Conservation (phyloP, 2,888 invertebrate genomes). For the Plutella xylostella region DNA sequence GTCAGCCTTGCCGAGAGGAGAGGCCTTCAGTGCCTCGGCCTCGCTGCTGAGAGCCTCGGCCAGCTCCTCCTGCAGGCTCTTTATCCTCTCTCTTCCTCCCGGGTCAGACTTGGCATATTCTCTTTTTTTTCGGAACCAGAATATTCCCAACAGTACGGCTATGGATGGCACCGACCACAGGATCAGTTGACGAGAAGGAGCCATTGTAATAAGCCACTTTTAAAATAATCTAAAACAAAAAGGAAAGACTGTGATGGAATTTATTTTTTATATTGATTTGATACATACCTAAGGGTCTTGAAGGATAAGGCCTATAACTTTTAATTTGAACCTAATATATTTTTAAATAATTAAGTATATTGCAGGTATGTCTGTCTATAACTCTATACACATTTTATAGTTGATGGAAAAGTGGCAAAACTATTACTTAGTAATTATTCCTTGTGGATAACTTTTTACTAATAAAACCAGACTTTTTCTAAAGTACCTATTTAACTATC, state of each 20-base stretch:
- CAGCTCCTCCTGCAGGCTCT: slow-evolving; percentile 58
- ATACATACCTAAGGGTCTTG: too few species aligned
- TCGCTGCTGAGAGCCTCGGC: slow-evolving; percentile 57
- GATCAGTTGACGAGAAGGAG: slow-evolving; percentile 80
- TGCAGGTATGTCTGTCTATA: too few species aligned
- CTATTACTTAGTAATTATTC: too few species aligned
- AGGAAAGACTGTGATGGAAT: slow-evolving; percentile 12
- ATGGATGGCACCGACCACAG: slow-evolving; percentile 84
- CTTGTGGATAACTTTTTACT: too few species aligned
- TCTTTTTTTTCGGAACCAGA: slow-evolving; percentile 87
- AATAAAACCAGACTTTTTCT: too few species aligned
- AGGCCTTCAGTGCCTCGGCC: slow-evolving; percentile 44
- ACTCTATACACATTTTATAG: too few species aligned
- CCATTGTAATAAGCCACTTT: slow-evolving; percentile 83
- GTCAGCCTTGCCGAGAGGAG: slow-evolving; percentile 55
- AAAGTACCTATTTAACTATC: too few species aligned
- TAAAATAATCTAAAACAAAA: slow-evolving; percentile 65
- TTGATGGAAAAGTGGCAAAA: too few species aligned
- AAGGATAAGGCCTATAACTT: too few species aligned
- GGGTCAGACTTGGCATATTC: slow-evolving; percentile 80
- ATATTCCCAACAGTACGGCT: slow-evolving; percentile 82
- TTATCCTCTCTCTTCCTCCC: slow-evolving; percentile 71
- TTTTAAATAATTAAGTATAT: slow-evolving; percentile 4
- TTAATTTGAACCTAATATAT: too few species aligned
- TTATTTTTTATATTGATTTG: too few species aligned